Evolutionary conservation across 2,888 invertebrate genomes (phyloP).

Genomic region (Abscondita cerata): DNA sequence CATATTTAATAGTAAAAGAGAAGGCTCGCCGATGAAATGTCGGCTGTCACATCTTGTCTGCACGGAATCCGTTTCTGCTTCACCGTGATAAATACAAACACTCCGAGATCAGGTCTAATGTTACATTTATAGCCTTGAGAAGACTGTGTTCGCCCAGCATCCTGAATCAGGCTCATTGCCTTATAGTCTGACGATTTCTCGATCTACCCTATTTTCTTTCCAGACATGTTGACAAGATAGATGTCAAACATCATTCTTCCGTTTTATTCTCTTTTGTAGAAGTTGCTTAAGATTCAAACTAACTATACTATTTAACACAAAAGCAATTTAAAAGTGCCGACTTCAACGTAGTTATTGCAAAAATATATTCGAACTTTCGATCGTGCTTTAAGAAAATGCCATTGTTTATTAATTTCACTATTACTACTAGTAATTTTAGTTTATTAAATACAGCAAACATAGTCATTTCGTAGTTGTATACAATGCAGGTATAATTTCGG

Average conservation of each 20-base stretch:
- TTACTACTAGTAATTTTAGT: too few species aligned
- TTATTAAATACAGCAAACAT: too few species aligned
- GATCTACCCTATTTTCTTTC: conserved; percentile 40
- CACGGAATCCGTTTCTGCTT: conserved; percentile 46
- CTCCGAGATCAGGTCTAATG: conserved; percentile 50
- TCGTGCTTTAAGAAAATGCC: too few species aligned
- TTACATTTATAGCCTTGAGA: conserved; percentile 50
- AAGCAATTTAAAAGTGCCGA: conserved; percentile 23
- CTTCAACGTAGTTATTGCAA: conserved; percentile 10
- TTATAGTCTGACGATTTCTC: conserved; percentile 44
- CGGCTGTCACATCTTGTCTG: conserved; percentile 44
- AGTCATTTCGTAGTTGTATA: too few species aligned
- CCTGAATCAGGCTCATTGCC: conserved; percentile 47
- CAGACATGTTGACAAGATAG: conserved; percentile 50
- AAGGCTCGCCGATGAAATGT: conserved; percentile 42
- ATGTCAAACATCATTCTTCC: conserved; percentile 53
- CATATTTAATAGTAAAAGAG: conserved; percentile 34
- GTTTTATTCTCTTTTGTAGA: conserved; percentile 39
- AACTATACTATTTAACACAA: conserved; percentile 33
- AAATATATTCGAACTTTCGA: neutral
- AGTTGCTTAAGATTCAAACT: conserved; percentile 53
- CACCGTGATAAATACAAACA: conserved; percentile 50
- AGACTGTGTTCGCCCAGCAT: conserved; percentile 44
- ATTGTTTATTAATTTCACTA: too few species aligned
- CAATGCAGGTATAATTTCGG: too few species aligned